These are phyloP conservation scores for Thecophora atra DNA, from an alignment of 2,888 invertebrate species.

Conservation along the genomic window DNA sequence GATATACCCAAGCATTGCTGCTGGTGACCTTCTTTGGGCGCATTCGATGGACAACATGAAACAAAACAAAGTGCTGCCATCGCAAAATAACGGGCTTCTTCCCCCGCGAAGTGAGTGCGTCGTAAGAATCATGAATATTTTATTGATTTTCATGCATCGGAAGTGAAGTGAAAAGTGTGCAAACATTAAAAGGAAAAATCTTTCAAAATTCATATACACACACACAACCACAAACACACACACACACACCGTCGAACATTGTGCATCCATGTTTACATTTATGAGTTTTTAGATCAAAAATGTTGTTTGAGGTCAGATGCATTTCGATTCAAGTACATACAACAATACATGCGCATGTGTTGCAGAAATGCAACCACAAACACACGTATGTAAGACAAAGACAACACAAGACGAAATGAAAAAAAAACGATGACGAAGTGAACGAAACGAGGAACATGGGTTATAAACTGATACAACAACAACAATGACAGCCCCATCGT, in stretches of 20 bases:
- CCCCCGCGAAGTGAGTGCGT: too few relatives aligned
- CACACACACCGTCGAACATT: too few relatives aligned
- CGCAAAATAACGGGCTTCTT: neutral
- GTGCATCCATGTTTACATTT: too few relatives aligned
- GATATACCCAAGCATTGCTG: too few relatives aligned
- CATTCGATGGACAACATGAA: neutral
- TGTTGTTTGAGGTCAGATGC: conserved; percentile 46
- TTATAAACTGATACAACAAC: conserved; percentile 20
- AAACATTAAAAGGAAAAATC: too few relatives aligned
- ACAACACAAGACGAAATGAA: conserved; percentile 36
- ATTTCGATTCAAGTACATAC: conserved; percentile 47
- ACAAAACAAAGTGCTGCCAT: neutral
- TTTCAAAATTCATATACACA: too few relatives aligned
- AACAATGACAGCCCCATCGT: neutral
- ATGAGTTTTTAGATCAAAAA: too few relatives aligned
- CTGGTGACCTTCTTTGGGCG: conserved; percentile 3
- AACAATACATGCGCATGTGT: conserved; percentile 41
- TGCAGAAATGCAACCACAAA: neutral
- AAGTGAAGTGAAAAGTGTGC: too few relatives aligned
- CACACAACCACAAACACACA: too few relatives aligned
- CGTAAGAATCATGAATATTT: neutral
- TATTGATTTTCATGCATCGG: neutral
- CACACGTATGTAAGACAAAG: neutral
- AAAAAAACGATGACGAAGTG: conserved; percentile 19
- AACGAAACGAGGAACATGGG: conserved; percentile 19